These are phyloP conservation scores for Enoplolaimus lenunculus DNA, from an alignment of 2,888 invertebrate species.

Conservation along the genomic window DNA sequence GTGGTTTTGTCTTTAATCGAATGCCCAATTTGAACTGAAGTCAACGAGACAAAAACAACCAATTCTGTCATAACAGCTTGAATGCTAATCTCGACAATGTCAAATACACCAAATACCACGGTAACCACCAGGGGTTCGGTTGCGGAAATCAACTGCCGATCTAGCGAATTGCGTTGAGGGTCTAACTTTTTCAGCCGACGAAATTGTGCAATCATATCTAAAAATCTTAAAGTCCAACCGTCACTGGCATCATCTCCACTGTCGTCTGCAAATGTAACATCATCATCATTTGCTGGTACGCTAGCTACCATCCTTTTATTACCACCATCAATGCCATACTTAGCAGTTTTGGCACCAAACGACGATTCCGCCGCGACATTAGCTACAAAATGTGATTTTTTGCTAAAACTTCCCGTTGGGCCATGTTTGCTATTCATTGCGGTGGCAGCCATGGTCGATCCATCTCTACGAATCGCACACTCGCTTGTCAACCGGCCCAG, in stretches of 20 bases:
- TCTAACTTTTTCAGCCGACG: slow-evolving; percentile 25
- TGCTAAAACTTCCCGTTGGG: not conserved
- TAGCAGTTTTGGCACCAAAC: not conserved
- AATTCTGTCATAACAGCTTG: slow-evolving; percentile 11
- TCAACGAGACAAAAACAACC: slow-evolving; percentile 10
- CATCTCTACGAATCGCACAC: too few species aligned
- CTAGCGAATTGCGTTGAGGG: slow-evolving; percentile 2
- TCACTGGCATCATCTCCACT: too few species aligned
- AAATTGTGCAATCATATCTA: slow-evolving; percentile 11
- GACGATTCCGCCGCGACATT: not conserved
- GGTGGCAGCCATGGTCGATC: too few species aligned
- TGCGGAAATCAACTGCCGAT: not conserved
- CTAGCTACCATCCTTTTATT: not conserved
- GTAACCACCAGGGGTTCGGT: not conserved
- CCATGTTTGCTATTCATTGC: not conserved
- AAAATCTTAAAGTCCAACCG: slow-evolving; percentile 14
- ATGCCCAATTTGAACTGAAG: slow-evolving; percentile 3
- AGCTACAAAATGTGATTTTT: not conserved
- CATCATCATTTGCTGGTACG: not conserved
- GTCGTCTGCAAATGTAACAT: not conserved
- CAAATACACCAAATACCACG: not conserved
- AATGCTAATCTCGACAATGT: slow-evolving; percentile 15
- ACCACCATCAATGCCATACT: too few species aligned
- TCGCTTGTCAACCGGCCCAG: not conserved
- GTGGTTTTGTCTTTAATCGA: slow-evolving; percentile 12